Evolutionary conservation across 2,797 vertebrate species (phyloP), one percentile per base, ranked within the genome.

Genomic region (Melanotaenia maccullochi): DNA sequence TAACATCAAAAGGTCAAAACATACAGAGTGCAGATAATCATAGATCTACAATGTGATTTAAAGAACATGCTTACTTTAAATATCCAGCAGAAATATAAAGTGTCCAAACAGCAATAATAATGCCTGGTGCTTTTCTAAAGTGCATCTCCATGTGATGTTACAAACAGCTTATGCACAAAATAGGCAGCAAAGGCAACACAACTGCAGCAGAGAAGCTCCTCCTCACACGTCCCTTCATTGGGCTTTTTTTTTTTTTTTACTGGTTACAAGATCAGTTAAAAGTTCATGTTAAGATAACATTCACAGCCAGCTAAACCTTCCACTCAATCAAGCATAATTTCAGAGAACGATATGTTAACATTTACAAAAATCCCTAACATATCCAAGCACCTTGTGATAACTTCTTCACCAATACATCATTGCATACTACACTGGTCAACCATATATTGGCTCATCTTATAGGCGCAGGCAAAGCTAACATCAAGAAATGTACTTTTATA

Each of bases 121-220:
- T 14, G n/a, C 57, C 32, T 73, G 40, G 80, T 82, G 74, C 58
- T 63, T 74, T 59, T 80, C 81, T 89, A 89, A 91, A 92, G 89
- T 91, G 89, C 89, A 85, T 86, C 63, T 89, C 25, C 69, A 69
- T 1, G 57, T 71, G 74, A 82, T 63, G 76, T 77, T 66, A 81
- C 65, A 58, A 79, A 71, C 32, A 60, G 62, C 18, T 9, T 47
- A 58, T 42, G 47, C 44, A 47, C 66, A 64, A 76, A 57, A 61
- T 28, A 16, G 22, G 9, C 30, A 74, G 72, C 79, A 22, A 60
- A 77, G 36, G 65, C 71, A 61, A 65, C 58, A 75, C n/a, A 62
- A 28, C 1, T 13, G 80, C 73, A 54, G 68, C 68, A 9, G 51
- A 60, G 60, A 75, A 79, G 65, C 76, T 74, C 68, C 73, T 60